Evolutionary conservation across 2,797 vertebrate species (phyloP).

Genomic region (Adrianichthys oophorus): DNA sequence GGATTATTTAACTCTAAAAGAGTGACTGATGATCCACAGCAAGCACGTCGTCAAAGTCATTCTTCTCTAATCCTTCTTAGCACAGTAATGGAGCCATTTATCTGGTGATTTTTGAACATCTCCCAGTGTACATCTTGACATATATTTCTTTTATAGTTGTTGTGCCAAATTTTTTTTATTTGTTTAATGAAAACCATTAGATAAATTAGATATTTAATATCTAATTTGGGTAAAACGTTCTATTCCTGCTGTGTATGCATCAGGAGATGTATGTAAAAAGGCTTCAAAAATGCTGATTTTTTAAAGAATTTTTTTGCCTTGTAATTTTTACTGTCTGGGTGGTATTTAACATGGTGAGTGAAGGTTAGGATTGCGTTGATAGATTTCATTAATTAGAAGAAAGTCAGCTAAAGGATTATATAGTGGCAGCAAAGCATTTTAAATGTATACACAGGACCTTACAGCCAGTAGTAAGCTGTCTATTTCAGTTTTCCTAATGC

Average conservation of each 20-base stretch:
- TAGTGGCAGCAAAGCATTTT: constrained; percentile 28
- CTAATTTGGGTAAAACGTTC: constrained; percentile 55
- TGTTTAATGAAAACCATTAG: constrained; percentile 55
- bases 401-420: constrained; percentile 47
- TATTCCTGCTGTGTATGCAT: constrained; percentile 49
- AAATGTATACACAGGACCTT: constrained; percentile 20
- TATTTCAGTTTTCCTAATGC: constrained; percentile 52
- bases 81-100: constrained; percentile 60
- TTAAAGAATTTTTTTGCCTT: constrained; percentile 43
- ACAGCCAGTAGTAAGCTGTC: constrained; percentile 47
- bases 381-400: constrained; percentile 50
- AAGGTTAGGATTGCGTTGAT: constrained; percentile 61
- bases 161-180: constrained; percentile 51
- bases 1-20: constrained; percentile 77
- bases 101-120: constrained; percentile 39
- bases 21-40: constrained; percentile 70
- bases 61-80: constrained; percentile 39
- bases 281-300: constrained; percentile 19
- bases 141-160: constrained; percentile 14
- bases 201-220: constrained; percentile 53
- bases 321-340: constrained; percentile 56
- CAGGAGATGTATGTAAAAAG: constrained; percentile 38
- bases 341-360: constrained; percentile 65
- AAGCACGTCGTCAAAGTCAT: constrained; percentile 62
- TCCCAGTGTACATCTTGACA: constrained; percentile 18